Conservation (phyloP, 2,797 vertebrate genomes). For the Anguilla anguilla region DNA sequence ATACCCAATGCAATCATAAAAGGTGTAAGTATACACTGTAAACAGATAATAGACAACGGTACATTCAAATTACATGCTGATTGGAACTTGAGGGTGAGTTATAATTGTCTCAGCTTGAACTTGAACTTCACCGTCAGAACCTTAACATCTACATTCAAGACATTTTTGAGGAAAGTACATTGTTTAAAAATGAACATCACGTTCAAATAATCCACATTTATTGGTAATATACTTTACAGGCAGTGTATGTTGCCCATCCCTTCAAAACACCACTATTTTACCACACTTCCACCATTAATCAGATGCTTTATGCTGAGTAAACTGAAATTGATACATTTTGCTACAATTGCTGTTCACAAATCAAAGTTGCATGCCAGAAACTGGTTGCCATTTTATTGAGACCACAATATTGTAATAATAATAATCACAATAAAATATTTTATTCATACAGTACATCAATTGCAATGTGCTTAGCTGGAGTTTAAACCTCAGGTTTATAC, state of each 20-base stretch:
- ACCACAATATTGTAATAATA: not conserved
- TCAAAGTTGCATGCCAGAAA: not conserved
- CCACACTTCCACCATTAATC: not conserved
- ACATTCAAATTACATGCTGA: not conserved
- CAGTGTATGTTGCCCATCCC: too few species aligned
- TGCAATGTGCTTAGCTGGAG: too few species aligned
- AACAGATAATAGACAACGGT: not conserved
- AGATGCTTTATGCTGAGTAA: not conserved
- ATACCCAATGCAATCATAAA: not conserved
- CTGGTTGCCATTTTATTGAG: not conserved
- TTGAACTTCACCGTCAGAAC: not conserved
- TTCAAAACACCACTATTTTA: not conserved
- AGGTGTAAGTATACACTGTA: not conserved
- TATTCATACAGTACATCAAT: not conserved
- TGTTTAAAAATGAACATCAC: not conserved
- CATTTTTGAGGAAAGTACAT: too few species aligned
- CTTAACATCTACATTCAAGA: not conserved
- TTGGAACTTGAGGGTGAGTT: not conserved
- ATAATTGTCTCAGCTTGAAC: not conserved
- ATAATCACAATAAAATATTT: not conserved
- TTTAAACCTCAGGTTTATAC: too few species aligned
- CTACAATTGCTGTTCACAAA: not conserved
- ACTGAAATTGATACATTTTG: not conserved
- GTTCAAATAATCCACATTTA: not conserved
- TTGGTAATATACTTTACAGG: not conserved